Percentiles rank a stretch among this genome's conserved stretches.
Conservation (phyloP, 2,113 vertebrate genomes). For the Ptychochromis oligacanthus region DNA sequence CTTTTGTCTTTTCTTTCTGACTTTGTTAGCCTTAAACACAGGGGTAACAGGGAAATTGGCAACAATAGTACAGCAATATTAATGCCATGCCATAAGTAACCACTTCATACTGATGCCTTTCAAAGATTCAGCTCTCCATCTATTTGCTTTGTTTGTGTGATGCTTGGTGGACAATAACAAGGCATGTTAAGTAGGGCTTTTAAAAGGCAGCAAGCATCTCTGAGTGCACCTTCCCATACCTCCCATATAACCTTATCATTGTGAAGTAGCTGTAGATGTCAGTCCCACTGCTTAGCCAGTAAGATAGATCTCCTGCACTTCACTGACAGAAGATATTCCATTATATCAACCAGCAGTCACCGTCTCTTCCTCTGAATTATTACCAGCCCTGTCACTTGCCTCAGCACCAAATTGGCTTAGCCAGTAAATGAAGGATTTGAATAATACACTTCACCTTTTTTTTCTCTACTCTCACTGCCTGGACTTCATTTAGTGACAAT, state of each 20-base stretch:
- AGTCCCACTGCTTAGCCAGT: conserved; percentile 50
- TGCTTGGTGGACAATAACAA: conserved; percentile 8
- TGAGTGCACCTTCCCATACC: conserved; percentile 11
- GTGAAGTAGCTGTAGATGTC: conserved; percentile 50
- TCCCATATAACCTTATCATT: conserved; percentile 34
- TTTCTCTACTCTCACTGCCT: conserved; percentile 32
- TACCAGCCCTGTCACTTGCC: conserved; percentile 62
- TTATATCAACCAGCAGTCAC: conserved; percentile 73
- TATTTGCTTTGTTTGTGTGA: conserved; percentile 2
- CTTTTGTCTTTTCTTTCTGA: background rate
- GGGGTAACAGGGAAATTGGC: background rate
- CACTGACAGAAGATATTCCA: conserved; percentile 75
- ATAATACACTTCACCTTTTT: conserved; percentile 74
- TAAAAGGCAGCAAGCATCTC: conserved; percentile 5
- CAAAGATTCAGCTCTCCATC: conserved; percentile 14
- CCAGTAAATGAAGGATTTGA: conserved; percentile 80
- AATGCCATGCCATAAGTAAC: background rate
- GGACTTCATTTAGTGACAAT: conserved; percentile 59
- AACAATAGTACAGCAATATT: background rate
- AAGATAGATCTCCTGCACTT: conserved; percentile 70
- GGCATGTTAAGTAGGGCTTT: background rate
- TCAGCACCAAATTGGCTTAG: conserved; percentile 80
- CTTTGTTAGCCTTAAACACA: background rate
- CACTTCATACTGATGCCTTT: conserved; percentile 1
- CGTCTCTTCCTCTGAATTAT: conserved; percentile 70